Evolutionary conservation across 2,888 invertebrate genomes (phyloP).

Genomic region (Pristionchus mayeri): DNA sequence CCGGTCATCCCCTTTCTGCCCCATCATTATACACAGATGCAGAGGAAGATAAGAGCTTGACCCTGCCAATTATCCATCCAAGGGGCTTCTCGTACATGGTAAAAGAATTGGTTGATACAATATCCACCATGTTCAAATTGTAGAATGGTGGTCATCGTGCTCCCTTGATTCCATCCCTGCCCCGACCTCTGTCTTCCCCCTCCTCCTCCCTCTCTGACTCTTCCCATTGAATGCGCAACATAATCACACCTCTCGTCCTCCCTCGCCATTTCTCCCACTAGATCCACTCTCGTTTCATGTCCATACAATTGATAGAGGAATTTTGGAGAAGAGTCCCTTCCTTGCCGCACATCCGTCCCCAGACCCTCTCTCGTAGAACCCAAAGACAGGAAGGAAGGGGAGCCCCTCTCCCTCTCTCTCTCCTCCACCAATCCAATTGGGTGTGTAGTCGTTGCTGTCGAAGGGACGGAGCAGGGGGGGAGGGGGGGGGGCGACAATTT

Average conservation of each 20-base stretch:
- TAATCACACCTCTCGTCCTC: slow-evolving; percentile 23
- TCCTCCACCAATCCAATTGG: slow-evolving; percentile 1
- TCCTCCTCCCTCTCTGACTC: background rate
- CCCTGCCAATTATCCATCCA: slow-evolving; percentile 8
- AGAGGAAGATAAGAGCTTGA: background rate
- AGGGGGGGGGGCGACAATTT: background rate
- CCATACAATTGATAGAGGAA: background rate
- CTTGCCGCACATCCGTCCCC: no score
- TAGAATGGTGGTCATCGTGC: no score
- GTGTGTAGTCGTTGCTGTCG: background rate
- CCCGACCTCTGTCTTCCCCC: background rate
- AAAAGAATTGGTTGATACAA: no score
- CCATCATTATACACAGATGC: background rate
- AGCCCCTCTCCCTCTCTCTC: slow-evolving; percentile 10
- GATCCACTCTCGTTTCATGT: background rate
- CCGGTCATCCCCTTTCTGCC: background rate
- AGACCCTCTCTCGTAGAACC: no score
- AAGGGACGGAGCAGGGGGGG: background rate
- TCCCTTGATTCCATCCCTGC: background rate
- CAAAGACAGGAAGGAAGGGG: background rate
- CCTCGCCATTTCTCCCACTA: background rate
- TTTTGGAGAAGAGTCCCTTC: background rate
- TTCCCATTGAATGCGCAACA: background rate
- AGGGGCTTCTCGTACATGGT: no score
- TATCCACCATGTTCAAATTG: no score